Percentiles rank a stretch among this genome's conserved stretches.
These are phyloP conservation scores for Cheilosia variabilis DNA, from an alignment of 2,888 invertebrate genomes.

Conservation along the genomic window DNA sequence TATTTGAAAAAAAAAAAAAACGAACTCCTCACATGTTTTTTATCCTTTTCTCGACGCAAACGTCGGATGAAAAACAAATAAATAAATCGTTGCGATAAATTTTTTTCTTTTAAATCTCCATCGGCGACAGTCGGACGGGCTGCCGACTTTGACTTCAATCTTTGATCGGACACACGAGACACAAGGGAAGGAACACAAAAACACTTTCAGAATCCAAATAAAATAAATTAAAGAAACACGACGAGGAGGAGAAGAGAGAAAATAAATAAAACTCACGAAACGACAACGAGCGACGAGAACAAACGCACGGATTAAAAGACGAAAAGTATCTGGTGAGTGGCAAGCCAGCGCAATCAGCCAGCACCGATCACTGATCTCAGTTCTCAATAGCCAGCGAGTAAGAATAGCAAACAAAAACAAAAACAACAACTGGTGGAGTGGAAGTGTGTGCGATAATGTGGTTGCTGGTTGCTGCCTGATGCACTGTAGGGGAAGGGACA, in stretches of 20 bases:
- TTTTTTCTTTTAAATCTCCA: constrained; percentile 42
- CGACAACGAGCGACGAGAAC: constrained; percentile 50
- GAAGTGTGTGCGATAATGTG: constrained; percentile 9
- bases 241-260: background rate
- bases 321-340: constrained; percentile 63
- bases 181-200: constrained; percentile 15
- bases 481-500: constrained; percentile 21
- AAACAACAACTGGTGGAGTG: background rate
- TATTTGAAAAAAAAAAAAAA: background rate
- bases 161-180: constrained; percentile 39
- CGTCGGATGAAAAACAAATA: constrained; percentile 25
- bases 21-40: background rate
- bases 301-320: constrained; percentile 64
- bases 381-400: too few relatives aligned
- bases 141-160: constrained; percentile 56
- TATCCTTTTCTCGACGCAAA: background rate
- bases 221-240: constrained; percentile 54
- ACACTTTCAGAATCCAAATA: constrained; percentile 45
- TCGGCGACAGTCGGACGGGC: constrained; percentile 60
- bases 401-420: too few relatives aligned
- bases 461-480: too few relatives aligned
- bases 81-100: constrained; percentile 47
- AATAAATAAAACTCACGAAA: constrained; percentile 16
- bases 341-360: constrained; percentile 52
- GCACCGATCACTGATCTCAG: constrained; percentile 70